phyloP scores from a whole-genome alignment of 2,113 vertebrate genomes.

The Mormoops blainvillei region DNA sequence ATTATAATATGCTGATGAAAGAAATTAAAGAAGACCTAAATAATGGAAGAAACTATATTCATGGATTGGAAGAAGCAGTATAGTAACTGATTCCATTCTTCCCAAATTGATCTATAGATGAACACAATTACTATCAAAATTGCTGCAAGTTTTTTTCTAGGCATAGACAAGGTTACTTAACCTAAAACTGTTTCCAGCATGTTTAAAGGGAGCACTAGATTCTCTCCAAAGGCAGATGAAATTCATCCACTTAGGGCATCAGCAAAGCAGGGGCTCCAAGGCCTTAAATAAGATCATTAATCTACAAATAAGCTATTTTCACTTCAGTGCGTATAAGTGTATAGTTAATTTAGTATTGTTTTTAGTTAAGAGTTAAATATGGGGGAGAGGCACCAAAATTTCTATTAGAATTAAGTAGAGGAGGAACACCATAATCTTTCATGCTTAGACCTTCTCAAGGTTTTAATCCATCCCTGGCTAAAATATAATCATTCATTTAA shows the following conservation, averaged over 20 bases:
- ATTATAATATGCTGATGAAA: conserved; percentile 29
- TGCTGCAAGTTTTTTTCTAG: background rate
- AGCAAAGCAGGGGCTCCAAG: background rate
- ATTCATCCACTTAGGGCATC: background rate
- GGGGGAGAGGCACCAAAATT: background rate
- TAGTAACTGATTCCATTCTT: background rate
- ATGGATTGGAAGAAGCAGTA: background rate
- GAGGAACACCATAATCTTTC: background rate
- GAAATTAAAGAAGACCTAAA: background rate
- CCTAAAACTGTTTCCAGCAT: background rate
- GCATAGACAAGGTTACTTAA: background rate
- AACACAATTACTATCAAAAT: background rate
- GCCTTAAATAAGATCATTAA: background rate
- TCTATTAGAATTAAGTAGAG: background rate
- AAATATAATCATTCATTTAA: background rate
- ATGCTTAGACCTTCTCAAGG: background rate
- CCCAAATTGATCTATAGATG: background rate
- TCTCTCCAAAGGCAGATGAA: background rate
- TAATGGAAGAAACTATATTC: background rate
- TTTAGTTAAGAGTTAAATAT: background rate
- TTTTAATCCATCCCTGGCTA: background rate
- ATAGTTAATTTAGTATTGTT: background rate
- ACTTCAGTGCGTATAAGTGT: background rate
- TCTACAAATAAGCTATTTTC: background rate
- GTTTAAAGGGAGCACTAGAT: background rate